Evolutionary conservation across 2,888 invertebrate species (phyloP), one percentile per base, ranked within the genome.

Genomic region (Epistrophe grossulariae): DNA sequence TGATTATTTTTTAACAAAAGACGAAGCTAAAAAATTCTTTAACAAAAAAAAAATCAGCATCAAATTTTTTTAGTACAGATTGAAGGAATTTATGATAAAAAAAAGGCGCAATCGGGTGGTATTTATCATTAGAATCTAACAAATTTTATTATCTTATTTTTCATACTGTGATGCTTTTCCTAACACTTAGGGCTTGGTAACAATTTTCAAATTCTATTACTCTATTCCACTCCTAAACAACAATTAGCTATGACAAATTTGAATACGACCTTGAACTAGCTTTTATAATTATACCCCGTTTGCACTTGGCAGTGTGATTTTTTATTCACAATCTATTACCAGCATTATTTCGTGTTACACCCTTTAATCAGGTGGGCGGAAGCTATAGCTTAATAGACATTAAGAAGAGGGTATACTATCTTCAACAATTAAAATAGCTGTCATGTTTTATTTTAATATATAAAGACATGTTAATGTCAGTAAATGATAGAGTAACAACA

Each of bases 351-450:
- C n/a, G 24, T 43, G 17, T 62, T 55, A 24, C 55, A 64, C 48
- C 57, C 64, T 71, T 45, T 72, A 48, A 76, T 80, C 64, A 76
- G 35, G 66, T 76, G 62, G 80, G 80, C 84, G 84, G 84, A 84
- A 84, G 52, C 64, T 55, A 62, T n/a, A 43, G 45, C 10, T 17
- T 24, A 11, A 19, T 1, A 40, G 43, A 60, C 57, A 38, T 35
- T 73, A 31, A 52, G 15, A 52, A 68, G 70, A 55, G 70, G 70
- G 70, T 70, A 52, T 70, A n/a, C 55, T 55, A 70, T 55, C 55
- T n/a, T n/a, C n/a, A 55, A 55, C 40, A 40, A 70, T 70, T 40
- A 55, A 40, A 55, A 55, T 40, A 52, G n/a, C 0, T 70, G 40
- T 70, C 52, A 28, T 40, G 24, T 55, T 50, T 35, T 35, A 24